Percentiles rank a stretch among this genome's conserved stretches.
Evolutionary conservation across 2,113 vertebrate genomes (phyloP).

Genomic region (Urocitellus parryii): DNA sequence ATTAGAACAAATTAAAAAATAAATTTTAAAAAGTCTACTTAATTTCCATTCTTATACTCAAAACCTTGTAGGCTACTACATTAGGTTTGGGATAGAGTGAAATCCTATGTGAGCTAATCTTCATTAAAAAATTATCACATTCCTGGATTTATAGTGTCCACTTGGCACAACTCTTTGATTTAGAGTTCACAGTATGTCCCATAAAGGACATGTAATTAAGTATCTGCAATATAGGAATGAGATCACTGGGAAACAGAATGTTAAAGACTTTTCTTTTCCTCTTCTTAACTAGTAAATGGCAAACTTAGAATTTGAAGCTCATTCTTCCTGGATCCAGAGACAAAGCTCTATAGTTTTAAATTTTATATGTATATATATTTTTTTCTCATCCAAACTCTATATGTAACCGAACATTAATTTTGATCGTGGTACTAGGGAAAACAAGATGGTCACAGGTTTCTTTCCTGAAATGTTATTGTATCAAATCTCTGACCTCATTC

Average conservation of each 20-base stretch:
- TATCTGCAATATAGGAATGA: neutral
- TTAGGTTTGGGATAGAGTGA: neutral
- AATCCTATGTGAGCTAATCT: neutral
- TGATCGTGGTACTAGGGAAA: neutral
- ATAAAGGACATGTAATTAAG: neutral
- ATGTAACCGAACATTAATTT: neutral
- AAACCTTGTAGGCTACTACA: neutral
- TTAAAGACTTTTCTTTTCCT: neutral
- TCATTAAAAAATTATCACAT: neutral
- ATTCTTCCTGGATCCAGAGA: neutral
- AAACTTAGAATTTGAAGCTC: neutral
- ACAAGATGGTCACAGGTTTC: neutral
- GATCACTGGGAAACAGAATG: neutral
- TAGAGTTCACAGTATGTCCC: neutral
- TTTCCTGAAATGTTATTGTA: neutral
- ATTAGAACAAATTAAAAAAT: too few species aligned
- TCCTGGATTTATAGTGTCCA: neutral
- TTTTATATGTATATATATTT: too few species aligned
- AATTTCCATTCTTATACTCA: neutral
- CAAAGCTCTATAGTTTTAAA: neutral
- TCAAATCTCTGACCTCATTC: neutral
- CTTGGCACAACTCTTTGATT: neutral
- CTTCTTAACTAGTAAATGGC: neutral
- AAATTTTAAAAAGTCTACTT: neutral
- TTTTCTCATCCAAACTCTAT: too few species aligned